phyloP scores from a whole-genome alignment of 1,140 invertebrate genomes.

The Belonocnema kinseyi region DNA sequence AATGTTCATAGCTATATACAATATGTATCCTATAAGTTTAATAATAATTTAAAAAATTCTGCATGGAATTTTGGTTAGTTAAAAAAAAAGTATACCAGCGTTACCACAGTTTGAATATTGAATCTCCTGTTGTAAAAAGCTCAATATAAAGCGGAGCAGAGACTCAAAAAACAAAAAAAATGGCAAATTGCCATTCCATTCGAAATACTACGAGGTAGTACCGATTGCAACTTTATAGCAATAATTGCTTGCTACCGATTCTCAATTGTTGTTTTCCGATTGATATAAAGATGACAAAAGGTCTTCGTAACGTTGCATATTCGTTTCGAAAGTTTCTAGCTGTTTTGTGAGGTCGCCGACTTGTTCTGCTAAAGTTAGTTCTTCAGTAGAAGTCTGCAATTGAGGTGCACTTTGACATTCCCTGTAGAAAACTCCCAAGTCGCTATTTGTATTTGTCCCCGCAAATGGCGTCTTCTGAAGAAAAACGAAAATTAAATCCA shows the following conservation, averaged over 20 bases:
- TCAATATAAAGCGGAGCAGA: slow-evolving; percentile 39
- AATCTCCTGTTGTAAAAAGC: slow-evolving; percentile 35
- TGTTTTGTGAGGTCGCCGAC: slow-evolving; percentile 83
- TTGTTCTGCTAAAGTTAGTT: slow-evolving; percentile 79
- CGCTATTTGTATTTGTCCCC: slow-evolving; percentile 77
- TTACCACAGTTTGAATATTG: slow-evolving; percentile 34
- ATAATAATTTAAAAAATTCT: too few species aligned
- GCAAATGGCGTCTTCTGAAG: slow-evolving; percentile 81
- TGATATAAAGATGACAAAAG: slow-evolving; percentile 81
- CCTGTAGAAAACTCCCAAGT: slow-evolving; percentile 86
- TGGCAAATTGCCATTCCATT: slow-evolving; percentile 2
- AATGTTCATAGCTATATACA: too few species aligned
- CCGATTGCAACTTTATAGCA: neutral
- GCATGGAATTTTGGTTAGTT: too few species aligned
- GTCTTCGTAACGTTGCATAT: slow-evolving; percentile 84
- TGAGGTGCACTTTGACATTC: slow-evolving; percentile 87
- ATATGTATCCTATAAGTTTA: too few species aligned
- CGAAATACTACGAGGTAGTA: slow-evolving; percentile 19
- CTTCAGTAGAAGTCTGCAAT: slow-evolving; percentile 79
- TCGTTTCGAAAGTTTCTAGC: slow-evolving; percentile 84
- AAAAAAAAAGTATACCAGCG: neutral
- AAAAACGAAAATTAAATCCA: slow-evolving; percentile 53
- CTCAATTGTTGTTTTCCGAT: slow-evolving; percentile 76
- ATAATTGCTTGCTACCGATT: neutral
- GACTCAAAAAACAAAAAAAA: slow-evolving; percentile 32